Conservation (phyloP, 2,113 vertebrate genomes). For the Indicator maculatus region DNA sequence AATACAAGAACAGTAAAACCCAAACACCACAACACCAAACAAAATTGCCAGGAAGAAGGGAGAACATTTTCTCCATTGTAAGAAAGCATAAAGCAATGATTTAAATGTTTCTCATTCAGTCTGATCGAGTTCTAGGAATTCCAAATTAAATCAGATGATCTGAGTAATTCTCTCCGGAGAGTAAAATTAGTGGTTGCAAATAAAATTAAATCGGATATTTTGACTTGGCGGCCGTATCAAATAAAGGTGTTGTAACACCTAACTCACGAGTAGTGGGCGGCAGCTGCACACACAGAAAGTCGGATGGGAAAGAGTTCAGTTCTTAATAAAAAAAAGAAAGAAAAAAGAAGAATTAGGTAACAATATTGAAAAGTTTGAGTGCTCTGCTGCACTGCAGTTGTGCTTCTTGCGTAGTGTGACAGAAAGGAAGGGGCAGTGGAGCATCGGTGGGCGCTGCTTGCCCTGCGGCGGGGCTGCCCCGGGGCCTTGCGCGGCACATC, state of each 20-base stretch:
- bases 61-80: neutral
- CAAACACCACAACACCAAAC: neutral
- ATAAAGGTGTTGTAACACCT: slow-evolving; percentile 50
- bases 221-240: slow-evolving; percentile 5
- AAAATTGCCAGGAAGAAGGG: neutral
- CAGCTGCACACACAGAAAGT: neutral
- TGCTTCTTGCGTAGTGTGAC: neutral
- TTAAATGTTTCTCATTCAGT: neutral
- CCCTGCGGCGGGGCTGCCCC: neutral
- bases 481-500: neutral
- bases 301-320: neutral
- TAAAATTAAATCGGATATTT: slow-evolving; percentile 52
- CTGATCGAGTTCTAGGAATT: neutral
- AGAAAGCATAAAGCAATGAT: neutral
- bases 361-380: neutral
- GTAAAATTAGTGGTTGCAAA: slow-evolving; percentile 1
- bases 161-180: neutral
- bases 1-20: neutral
- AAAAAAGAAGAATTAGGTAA: neutral
- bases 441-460: neutral
- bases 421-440: neutral
- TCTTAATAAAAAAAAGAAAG: fast-evolving
- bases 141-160: neutral
- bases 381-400: neutral
- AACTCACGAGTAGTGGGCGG: neutral